Percentiles rank a stretch among this genome's conserved stretches.
These are phyloP conservation scores for Ophion ventricosus DNA, from an alignment of 2,888 invertebrate genomes.

Conservation along the genomic window DNA sequence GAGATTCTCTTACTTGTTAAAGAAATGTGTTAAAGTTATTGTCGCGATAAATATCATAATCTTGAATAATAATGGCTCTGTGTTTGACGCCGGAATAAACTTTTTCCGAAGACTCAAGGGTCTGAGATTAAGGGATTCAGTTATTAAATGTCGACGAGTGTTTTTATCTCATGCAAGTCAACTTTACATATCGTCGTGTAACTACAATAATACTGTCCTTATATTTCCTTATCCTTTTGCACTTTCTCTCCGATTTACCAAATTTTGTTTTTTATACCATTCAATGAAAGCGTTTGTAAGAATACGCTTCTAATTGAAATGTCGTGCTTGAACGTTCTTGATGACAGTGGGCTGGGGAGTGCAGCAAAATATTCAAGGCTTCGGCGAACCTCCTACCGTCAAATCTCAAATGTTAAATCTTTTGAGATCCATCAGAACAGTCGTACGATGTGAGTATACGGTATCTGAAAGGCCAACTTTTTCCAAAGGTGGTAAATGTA, in stretches of 20 bases:
- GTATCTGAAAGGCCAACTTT: background rate
- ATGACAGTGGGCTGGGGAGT: slow-evolving; percentile 94
- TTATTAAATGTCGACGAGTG: no score
- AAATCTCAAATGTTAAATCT: slow-evolving; percentile 96
- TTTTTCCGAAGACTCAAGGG: no score
- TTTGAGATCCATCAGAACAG: slow-evolving; percentile 96
- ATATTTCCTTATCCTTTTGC: background rate
- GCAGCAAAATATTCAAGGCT: slow-evolving; percentile 90
- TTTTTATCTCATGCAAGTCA: background rate
- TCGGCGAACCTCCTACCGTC: slow-evolving; percentile 92
- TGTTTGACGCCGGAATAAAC: no score
- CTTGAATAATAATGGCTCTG: no score
- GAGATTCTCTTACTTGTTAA: no score
- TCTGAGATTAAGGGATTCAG: no score
- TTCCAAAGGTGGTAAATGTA: no score
- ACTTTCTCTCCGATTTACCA: background rate
- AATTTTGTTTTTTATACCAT: background rate
- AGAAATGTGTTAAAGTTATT: no score
- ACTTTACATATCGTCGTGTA: background rate
- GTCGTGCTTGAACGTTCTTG: background rate
- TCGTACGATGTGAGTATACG: slow-evolving; percentile 94
- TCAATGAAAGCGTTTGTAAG: background rate
- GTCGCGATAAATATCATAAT: no score
- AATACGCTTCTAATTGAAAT: background rate
- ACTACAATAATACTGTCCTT: background rate